These are phyloP conservation scores for Diorhabda elongata DNA, from an alignment of 1,140 invertebrate genomes.

Conservation along the genomic window DNA sequence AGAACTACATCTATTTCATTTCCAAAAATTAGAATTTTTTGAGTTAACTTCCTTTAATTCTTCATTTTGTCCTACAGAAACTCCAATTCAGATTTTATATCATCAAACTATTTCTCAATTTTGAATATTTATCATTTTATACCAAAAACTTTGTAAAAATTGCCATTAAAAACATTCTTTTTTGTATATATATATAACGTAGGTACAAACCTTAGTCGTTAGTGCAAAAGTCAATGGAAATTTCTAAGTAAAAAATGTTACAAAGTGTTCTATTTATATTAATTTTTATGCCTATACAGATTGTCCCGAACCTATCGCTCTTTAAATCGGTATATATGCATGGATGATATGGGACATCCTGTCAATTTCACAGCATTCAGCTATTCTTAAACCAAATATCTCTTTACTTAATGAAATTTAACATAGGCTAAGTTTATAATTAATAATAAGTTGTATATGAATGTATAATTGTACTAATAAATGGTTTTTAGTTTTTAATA, in stretches of 20 bases:
- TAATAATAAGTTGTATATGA: constrained; percentile 30
- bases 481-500: constrained; percentile 29
- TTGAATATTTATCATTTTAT: background rate
- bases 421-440: constrained; percentile 28
- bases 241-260: constrained; percentile 24
- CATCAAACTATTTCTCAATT: background rate
- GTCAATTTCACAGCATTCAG: background rate
- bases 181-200: constrained; percentile 31
- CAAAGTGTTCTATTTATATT: background rate
- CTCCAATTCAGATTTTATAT: background rate
- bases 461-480: constrained; percentile 38
- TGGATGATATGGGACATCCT: too few relatives aligned
- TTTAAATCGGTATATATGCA: too few relatives aligned
- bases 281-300: too few relatives aligned
- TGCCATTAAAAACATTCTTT: background rate
- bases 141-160: background rate
- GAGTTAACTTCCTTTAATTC: too few relatives aligned
- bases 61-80: too few relatives aligned
- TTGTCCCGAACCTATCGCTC: too few relatives aligned
- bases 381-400: constrained; percentile 12
- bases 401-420: constrained; percentile 7
- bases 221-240: constrained; percentile 28
- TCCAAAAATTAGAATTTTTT: too few relatives aligned
- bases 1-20: too few relatives aligned
- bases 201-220: constrained; percentile 31